A percentile compares a stretch with the other conserved stretches of the same genome.
phyloP scores from a whole-genome alignment of 2,797 vertebrate genomes.

The Micromesistius poutassou region DNA sequence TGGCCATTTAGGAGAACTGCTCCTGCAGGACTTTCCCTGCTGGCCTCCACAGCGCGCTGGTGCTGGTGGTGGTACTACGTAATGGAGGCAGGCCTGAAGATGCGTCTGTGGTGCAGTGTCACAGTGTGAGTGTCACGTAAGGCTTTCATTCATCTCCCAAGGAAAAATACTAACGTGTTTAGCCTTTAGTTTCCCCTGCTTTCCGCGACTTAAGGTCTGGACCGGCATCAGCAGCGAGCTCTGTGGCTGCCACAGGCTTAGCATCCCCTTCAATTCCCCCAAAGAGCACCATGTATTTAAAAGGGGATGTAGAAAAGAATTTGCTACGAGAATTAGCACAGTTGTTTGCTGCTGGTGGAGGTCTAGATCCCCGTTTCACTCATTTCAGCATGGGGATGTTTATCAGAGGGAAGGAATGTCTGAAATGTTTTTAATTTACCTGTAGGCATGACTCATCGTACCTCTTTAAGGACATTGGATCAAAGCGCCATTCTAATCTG shows the following conservation, averaged over 20 bases:
- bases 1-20: neutral
- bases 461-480: neutral
- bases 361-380: neutral
- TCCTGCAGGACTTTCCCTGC: neutral
- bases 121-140: slow-evolving; percentile 11
- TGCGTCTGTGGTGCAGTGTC: slow-evolving; percentile 7
- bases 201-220: neutral
- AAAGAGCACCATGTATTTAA: neutral
- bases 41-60: neutral
- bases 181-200: neutral
- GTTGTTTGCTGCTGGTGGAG: neutral
- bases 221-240: neutral
- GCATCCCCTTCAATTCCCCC: neutral
- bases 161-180: slow-evolving; percentile 14
- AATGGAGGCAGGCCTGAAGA: slow-evolving; percentile 63
- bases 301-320: neutral
- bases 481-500: neutral
- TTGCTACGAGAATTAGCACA: neutral
- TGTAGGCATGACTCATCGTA: neutral
- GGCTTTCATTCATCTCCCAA: slow-evolving; percentile 15
- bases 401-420: neutral
- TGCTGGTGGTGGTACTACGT: slow-evolving; percentile 49
- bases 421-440: neutral
- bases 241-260: neutral
- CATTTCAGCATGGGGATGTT: neutral